Evolutionary conservation across 2,888 invertebrate species (phyloP).

Genomic region (Willowsia nigromaculata): DNA sequence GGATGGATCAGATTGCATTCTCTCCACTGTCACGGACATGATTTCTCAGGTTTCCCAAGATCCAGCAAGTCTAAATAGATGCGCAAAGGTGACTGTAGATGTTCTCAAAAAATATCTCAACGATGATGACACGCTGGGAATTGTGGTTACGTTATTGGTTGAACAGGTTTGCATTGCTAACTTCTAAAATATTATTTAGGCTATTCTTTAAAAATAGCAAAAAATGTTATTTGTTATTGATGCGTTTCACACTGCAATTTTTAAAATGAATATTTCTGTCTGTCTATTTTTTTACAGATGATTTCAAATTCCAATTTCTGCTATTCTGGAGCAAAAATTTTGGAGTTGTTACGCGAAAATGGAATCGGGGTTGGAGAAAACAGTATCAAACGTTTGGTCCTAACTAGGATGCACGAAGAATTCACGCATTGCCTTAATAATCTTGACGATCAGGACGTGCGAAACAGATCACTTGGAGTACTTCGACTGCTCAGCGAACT

Average conservation of each 20-base stretch:
- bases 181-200: too few relatives aligned
- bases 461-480: conserved; percentile 67
- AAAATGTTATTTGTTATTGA: too few relatives aligned
- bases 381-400: conserved; percentile 41
- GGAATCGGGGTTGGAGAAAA: conserved; percentile 65
- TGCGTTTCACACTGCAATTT: too few relatives aligned
- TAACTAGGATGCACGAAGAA: conserved; percentile 75
- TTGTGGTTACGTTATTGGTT: conserved; percentile 74
- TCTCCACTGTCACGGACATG: conserved; percentile 75
- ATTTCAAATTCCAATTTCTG: conserved; percentile 76
- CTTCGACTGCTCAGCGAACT: conserved; percentile 75
- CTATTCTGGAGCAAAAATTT: conserved; percentile 76
- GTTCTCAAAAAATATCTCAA: conserved; percentile 72
- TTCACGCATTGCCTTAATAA: conserved; percentile 70
- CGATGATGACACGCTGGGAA: conserved; percentile 75
- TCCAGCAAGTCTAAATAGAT: conserved; percentile 75
- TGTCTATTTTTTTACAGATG: conserved; percentile 75
- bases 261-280: too few relatives aligned
- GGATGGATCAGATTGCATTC: conserved; percentile 70
- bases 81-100: conserved; percentile 66
- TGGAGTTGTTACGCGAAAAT: conserved; percentile 71
- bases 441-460: conserved; percentile 52
- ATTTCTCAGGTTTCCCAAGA: conserved; percentile 72
- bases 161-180: conserved; percentile 71
- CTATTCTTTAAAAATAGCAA: too few relatives aligned